phyloP scores from a whole-genome alignment of 2,888 invertebrate species.

The Xestia xanthographa region DNA sequence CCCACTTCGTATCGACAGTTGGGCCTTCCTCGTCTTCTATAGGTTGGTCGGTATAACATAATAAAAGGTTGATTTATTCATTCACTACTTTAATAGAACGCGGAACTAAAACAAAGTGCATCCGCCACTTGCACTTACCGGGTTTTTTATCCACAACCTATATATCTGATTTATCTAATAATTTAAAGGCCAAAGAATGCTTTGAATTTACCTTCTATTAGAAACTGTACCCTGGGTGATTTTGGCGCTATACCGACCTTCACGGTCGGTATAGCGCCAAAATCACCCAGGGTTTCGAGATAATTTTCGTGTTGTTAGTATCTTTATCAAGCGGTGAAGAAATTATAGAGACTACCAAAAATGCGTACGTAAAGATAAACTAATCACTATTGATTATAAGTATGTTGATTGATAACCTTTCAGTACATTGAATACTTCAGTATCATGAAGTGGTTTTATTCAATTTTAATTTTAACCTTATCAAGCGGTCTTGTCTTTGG shows the following conservation, averaged over 20 bases:
- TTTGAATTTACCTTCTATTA: neutral
- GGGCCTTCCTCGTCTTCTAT: neutral
- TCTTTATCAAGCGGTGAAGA: conserved; percentile 11
- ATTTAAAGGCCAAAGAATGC: neutral
- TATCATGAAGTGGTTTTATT: conserved; percentile 65
- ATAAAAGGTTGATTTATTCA: neutral
- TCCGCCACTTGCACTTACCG: neutral
- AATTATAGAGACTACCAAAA: conserved; percentile 13
- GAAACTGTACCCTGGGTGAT: neutral
- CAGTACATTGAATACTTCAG: conserved; percentile 50
- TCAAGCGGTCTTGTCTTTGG: conserved; percentile 66
- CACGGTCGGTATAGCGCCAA: no score
- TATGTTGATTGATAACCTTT: conserved; percentile 46
- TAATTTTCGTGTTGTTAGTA: neutral
- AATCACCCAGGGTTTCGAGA: no score
- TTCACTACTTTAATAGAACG: neutral
- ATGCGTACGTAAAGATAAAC: conserved; percentile 53
- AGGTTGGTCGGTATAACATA: neutral
- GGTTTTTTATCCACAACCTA: neutral
- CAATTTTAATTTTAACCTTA: conserved; percentile 64
- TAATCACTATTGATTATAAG: conserved; percentile 53
- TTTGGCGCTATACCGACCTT: no score
- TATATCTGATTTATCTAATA: neutral
- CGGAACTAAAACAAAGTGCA: conserved; percentile 8
- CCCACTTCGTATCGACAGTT: no score